Base-by-base conservation (phyloP, 2,113 vertebrate species). In the Chloebia gouldiae region DNA sequence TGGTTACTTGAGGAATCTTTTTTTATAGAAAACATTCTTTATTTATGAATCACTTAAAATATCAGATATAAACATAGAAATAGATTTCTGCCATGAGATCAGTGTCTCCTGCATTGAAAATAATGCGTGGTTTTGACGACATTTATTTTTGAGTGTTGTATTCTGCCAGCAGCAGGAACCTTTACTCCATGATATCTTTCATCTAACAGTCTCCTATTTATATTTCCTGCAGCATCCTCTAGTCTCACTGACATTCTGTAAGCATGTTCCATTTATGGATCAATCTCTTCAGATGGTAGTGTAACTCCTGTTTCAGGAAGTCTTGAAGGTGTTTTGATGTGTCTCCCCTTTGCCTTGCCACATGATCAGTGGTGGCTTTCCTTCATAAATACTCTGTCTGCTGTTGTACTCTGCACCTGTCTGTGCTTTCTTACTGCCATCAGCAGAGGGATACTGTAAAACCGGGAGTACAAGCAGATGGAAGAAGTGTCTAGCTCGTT, bases 161-260 rank as follows among this genome's bases (percentile, higher is more conserved):
- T 87, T 70, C 18, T 86, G 51, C 37, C 88, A 95, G 61, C 49
- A 42, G 70, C 40, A 37, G 66, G 75, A 92, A 80, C 68, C 53
- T 71, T 94, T 91, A 64, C 15, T 31, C 60, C 91, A 45, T 69
- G 87, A 92, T 85, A 88, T 86, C 78, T 94, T 93, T 94, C 72
- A 85, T 53, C 79, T 96, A 86, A 92, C 87, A 88, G 77, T 82
- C 75, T 92, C 80, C 90, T 91, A 87, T 96, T 96, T 96, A 84
- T 72, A 70, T 93, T 96, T 93, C 61, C 79, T 94, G 87, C 72
- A 88, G 66, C 39, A 81, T 42, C 20, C 82, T 86, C 18, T 65
- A 56, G 63, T 27, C 77, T 92, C 31, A 33, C 66, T 79, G 65
- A 56, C 66, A 86, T 91, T 49, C 80, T 76, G 5, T 49, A 77